These are phyloP conservation scores for Digitonthophagus gazella DNA, from an alignment of 2,888 invertebrate species.

Conservation along the genomic window DNA sequence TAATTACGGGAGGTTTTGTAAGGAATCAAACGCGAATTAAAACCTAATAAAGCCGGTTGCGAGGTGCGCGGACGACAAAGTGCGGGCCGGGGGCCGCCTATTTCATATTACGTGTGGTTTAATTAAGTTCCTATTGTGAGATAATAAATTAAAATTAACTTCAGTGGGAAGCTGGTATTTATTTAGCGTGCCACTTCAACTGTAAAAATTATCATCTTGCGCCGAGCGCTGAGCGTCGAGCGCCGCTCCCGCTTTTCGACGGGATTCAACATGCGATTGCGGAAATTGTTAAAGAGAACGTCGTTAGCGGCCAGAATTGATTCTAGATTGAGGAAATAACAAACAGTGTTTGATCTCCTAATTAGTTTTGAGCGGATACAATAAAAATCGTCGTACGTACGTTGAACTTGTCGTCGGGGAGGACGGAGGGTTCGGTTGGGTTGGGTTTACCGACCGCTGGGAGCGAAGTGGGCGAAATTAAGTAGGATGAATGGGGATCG, in stretches of 20 bases:
- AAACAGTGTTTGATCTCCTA: not conserved
- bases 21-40: constrained; percentile 2
- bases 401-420: too few relatives aligned
- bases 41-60: not conserved
- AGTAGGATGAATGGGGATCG: not conserved
- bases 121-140: constrained; percentile 2
- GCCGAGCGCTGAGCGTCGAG: too few relatives aligned
- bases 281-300: not conserved
- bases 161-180: not conserved
- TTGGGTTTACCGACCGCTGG: too few relatives aligned
- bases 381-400: too few relatives aligned
- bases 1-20: not conserved
- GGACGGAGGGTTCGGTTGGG: too few relatives aligned
- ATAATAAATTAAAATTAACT: not conserved
- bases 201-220: not conserved
- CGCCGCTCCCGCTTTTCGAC: not conserved
- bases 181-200: not conserved
- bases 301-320: not conserved
- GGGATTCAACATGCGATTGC: not conserved
- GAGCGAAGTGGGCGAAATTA: too few relatives aligned
- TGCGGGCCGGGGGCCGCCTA: not conserved
- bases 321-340: not conserved
- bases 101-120: constrained; percentile 7
- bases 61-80: not conserved
- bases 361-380: not conserved